phyloP scores from a whole-genome alignment of 1,140 invertebrate species.

The Cotesia vestalis region DNA sequence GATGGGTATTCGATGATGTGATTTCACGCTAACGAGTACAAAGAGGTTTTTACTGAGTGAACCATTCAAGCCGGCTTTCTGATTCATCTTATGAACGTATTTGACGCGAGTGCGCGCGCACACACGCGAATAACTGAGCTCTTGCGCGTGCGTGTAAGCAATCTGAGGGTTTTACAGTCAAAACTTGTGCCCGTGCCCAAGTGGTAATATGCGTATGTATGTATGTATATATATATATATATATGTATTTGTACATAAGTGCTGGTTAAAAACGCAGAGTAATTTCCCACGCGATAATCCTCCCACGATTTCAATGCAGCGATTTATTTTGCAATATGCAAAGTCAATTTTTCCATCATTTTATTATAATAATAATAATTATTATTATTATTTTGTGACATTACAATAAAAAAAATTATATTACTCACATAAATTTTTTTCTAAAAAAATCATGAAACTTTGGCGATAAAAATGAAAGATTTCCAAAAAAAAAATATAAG shows the following conservation, averaged over 20 bases:
- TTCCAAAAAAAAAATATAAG: background rate
- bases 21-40: conserved; percentile 38
- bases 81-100: conserved; percentile 39
- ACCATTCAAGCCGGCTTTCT: conserved; percentile 44
- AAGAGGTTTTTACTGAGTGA: conserved; percentile 23
- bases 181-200: background rate
- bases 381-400: too few relatives aligned
- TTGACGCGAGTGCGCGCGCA: conserved; percentile 33
- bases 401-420: too few relatives aligned
- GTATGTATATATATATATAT: conserved; percentile 35
- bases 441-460: background rate
- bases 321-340: background rate
- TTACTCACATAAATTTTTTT: background rate
- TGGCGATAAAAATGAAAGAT: background rate
- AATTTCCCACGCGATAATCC: conserved; percentile 55
- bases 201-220: too few relatives aligned
- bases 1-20: conserved; percentile 30
- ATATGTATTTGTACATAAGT: too few relatives aligned
- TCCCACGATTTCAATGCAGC: conserved; percentile 51
- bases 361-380: background rate
- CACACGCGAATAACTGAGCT: conserved; percentile 1
- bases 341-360: background rate
- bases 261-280: conserved; percentile 44
- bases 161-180: conserved; percentile 22
- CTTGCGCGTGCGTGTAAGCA: too few relatives aligned